Base-by-base conservation (phyloP, 1,140 invertebrate species). In the Nephila pilipes region DNA sequence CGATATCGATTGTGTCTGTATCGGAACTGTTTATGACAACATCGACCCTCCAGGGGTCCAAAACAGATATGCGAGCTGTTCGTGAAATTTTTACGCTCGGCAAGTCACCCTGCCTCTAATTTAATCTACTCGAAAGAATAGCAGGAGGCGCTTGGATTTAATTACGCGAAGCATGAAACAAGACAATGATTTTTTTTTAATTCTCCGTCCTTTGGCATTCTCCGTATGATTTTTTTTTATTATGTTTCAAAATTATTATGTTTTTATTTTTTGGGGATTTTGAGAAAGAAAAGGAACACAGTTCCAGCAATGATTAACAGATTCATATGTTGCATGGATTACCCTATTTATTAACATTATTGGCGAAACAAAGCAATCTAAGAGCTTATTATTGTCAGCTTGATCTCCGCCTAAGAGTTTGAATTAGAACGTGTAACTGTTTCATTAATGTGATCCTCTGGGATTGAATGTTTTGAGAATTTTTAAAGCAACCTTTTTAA, bases 21-120 rank as follows among this genome's bases (percentile, higher is more conserved):
- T 63, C 60, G 22, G 60, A 25, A 63, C 69, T 75, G 69, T 75
- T 75, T 75, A 75, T 36, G 69, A 75, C 69, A 75, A 75, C 69
- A 36, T 75, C 69, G 10, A 75, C 65, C 65, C 65, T 75, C 65
- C 29, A 36, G 65, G 65, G 65, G 25, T 75, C 65, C 69, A 36
- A 60, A 75, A 75, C 69, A 75, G 25, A 75, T 75, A 75, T 25
- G 65, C 65, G 25, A 69, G 29, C 65, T 29, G 29, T 75, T 75
- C 69, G 69, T 75, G 69, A 75, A 46, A 75, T 75, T 75, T 75
- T 75, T 16, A 75, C 69, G 69, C 69, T 36, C 3, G 25, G 36
- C 25, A 75, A 75, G 69, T 75, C 69, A 32, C 65, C 65, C 65
- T 75, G 16, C 29, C 16, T 36, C 18, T 75, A 75, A 75, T 75